phyloP scores from a whole-genome alignment of 1,140 invertebrate genomes.

The Atopsyche davidsoni region DNA sequence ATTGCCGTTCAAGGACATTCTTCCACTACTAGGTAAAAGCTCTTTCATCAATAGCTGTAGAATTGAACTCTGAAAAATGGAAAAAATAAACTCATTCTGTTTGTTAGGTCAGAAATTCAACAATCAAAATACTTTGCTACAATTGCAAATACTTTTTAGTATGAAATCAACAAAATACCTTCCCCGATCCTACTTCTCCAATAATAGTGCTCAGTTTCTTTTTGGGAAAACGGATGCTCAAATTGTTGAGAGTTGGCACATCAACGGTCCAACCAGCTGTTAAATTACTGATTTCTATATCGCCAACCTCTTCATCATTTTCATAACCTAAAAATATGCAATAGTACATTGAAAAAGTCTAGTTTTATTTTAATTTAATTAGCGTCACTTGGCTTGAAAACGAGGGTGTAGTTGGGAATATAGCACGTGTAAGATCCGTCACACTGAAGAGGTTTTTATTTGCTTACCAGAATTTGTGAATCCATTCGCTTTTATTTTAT shows the following conservation, averaged over 20 bases:
- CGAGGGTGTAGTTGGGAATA: not conserved
- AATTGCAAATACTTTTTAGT: not conserved
- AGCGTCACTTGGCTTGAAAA: not conserved
- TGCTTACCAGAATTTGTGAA: not conserved
- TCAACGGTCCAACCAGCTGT: slow-evolving; percentile 50
- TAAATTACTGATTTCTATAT: slow-evolving; percentile 41
- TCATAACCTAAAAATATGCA: slow-evolving; percentile 1
- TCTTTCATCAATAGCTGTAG: slow-evolving; percentile 69
- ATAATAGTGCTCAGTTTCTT: slow-evolving; percentile 62
- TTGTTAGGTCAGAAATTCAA: no score
- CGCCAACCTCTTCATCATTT: slow-evolving; percentile 16
- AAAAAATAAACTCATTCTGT: not conserved
- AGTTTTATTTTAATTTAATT: not conserved
- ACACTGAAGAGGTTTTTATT: not conserved
- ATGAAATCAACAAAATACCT: slow-evolving; percentile 39
- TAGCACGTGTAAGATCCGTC: not conserved
- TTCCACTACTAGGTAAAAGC: slow-evolving; percentile 56
- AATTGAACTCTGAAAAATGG: slow-evolving; percentile 57
- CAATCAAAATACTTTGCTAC: not conserved
- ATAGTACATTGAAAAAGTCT: not conserved
- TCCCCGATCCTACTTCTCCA: slow-evolving; percentile 66
- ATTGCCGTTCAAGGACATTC: slow-evolving; percentile 53
- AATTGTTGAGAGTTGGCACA: slow-evolving; percentile 42
- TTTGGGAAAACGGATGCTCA: slow-evolving; percentile 50
- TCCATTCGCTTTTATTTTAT: not conserved